Conservation (phyloP, 2,113 vertebrate species). For the Malaclemys terrapin region DNA sequence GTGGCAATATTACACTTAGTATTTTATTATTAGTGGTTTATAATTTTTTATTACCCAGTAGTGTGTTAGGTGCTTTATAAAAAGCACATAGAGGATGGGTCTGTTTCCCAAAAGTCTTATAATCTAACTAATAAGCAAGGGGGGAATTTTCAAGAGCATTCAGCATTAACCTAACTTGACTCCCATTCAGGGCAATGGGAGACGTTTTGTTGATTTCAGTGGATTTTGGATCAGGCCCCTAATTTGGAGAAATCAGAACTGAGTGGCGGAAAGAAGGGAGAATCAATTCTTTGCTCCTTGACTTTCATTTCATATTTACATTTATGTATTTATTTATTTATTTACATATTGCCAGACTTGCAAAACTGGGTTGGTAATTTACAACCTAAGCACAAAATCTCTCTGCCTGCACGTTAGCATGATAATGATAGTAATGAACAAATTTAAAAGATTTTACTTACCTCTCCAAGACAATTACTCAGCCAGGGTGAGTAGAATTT, state of each 20-base stretch:
- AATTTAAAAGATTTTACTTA: constrained; percentile 7
- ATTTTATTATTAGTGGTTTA: not conserved
- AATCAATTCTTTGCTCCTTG: constrained; percentile 32
- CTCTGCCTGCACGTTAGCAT: constrained; percentile 27
- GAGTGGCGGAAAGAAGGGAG: not conserved
- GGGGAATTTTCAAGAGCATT: not conserved
- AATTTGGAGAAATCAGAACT: constrained; percentile 5
- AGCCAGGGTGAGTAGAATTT: not conserved
- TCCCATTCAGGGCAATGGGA: not conserved
- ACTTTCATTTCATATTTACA: constrained; percentile 32
- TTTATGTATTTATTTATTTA: constrained; percentile 51
- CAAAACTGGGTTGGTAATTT: constrained; percentile 41
- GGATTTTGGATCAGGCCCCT: not conserved
- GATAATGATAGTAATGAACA: not conserved
- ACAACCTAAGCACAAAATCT: constrained; percentile 29
- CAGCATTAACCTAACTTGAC: not conserved
- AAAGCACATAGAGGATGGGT: not conserved
- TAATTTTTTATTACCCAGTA: not conserved
- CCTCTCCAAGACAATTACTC: not conserved
- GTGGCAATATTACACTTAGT: not conserved
- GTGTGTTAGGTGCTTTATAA: not conserved
- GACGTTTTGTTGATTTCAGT: not conserved
- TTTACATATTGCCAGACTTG: constrained; percentile 10
- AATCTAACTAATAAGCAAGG: not conserved
- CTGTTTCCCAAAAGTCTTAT: not conserved